Evolutionary conservation across 1,140 invertebrate species (phyloP), one percentile per base, ranked within the genome.

Genomic region (Ptiloglossa arizonensis): DNA sequence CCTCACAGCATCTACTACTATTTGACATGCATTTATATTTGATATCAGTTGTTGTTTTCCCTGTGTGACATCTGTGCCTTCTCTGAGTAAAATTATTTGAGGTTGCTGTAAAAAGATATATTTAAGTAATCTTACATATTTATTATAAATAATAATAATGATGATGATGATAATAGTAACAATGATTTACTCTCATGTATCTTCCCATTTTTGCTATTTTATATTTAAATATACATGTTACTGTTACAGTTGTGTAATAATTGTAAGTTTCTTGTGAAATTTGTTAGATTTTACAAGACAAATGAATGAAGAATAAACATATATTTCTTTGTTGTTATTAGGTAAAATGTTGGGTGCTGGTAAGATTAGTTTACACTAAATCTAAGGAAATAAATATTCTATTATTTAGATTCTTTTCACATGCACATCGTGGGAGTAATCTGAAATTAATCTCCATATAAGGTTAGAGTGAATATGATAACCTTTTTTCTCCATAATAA

Each of bases 1-100:
- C 56, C 98, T 94, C 41, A 98, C 97, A 67, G 98, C 97, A 94
- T 99, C 99, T 24, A 97, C 97, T 57, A 99, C 96, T 15, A 96
- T 94, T 93, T 98, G 97, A 91, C 99, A 99, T n/a, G 99, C 99
- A 96, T 98, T 99, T 92, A 99, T 99, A 92, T 99, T 99, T 56
- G 98, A 99, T 79, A 99, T 95, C 57, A 99, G 93, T 91, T 99
- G 99, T 5, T 97, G 95, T 88, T 98, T 98, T 48, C 99, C 99
- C 93, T 99, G 98, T 22, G 97, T 96, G 80, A 96, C 95, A 90
- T 99, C 98, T 27, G 99, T 99, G 15, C 99, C 99, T 93, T 99
- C 99, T 94, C 98, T 99, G 83, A 99, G 93, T 60, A 99, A 94
- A 87, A 99, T 96, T 87, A 99, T 99, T 95, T 99, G 98, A 82